Conservation (phyloP, 2,888 invertebrate genomes). For the Morpho deidamia region DNA sequence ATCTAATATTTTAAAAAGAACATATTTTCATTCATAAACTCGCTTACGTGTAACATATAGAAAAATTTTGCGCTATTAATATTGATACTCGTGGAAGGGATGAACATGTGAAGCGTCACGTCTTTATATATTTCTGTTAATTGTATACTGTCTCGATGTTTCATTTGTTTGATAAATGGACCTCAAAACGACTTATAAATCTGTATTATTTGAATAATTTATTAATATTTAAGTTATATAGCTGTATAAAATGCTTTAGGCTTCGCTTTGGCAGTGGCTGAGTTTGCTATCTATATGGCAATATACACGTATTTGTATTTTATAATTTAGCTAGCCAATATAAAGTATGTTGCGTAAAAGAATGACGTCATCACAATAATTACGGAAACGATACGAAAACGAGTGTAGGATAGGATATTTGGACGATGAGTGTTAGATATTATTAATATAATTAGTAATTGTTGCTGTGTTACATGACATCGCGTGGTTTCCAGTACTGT, state of each 20-base stretch:
- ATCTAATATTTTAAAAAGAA: neutral
- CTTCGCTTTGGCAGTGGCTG: slow-evolving; percentile 59
- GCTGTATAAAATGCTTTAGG: slow-evolving; percentile 70
- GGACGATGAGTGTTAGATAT: slow-evolving; percentile 60
- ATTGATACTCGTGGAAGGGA: slow-evolving; percentile 11
- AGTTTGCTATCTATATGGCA: slow-evolving; percentile 53
- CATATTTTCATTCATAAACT: neutral
- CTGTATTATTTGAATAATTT: slow-evolving; percentile 59
- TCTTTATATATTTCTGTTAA: slow-evolving; percentile 15
- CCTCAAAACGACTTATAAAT: slow-evolving; percentile 33
- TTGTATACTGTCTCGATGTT: slow-evolving; percentile 20
- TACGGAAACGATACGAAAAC: slow-evolving; percentile 46
- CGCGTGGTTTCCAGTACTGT: slow-evolving; percentile 46
- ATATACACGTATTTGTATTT: slow-evolving; percentile 56
- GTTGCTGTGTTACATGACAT: slow-evolving; percentile 59
- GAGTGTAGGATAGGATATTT: slow-evolving; percentile 48
- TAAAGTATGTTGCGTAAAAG: slow-evolving; percentile 47
- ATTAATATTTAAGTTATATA: slow-evolving; percentile 55
- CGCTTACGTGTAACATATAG: slow-evolving; percentile 3
- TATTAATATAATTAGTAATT: slow-evolving; percentile 61
- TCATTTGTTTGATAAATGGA: slow-evolving; percentile 17
- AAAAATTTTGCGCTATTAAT: neutral
- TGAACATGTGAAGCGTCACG: slow-evolving; percentile 5
- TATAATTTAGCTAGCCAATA: slow-evolving; percentile 68
- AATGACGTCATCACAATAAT: slow-evolving; percentile 70